These are phyloP conservation scores for Coranthus polyacanthus DNA, from an alignment of 2,797 vertebrate species.

Conservation along the genomic window DNA sequence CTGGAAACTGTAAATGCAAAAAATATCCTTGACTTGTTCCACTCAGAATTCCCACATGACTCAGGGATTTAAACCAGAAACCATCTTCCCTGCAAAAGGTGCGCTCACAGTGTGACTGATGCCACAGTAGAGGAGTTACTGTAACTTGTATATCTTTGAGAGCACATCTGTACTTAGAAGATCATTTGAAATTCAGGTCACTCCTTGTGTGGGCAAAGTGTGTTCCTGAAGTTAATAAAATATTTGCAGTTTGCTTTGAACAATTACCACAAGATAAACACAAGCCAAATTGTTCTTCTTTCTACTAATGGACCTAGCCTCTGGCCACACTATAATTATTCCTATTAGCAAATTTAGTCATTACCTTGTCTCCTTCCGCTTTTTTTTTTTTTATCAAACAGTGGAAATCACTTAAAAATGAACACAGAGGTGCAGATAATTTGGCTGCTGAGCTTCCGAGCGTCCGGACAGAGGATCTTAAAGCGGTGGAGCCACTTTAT, in stretches of 20 bases:
- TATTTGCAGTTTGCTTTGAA: constrained; percentile 87
- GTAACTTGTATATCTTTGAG: too few relatives aligned
- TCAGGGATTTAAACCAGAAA: too few relatives aligned
- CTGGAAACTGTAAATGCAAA: too few relatives aligned
- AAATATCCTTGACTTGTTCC: too few relatives aligned
- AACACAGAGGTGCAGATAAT: constrained; percentile 68
- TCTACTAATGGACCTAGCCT: constrained; percentile 85
- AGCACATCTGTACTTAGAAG: too few relatives aligned
- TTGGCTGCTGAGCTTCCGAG: constrained; percentile 36
- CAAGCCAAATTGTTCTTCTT: constrained; percentile 87
- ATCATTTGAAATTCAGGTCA: constrained; percentile 65
- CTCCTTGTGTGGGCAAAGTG: constrained; percentile 71
- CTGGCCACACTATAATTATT: constrained; percentile 89
- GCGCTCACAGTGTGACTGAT: too few relatives aligned
- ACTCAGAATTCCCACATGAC: too few relatives aligned
- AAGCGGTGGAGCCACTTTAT: constrained; percentile 10
- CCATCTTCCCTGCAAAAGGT: too few relatives aligned
- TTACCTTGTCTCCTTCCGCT: constrained; percentile 81
- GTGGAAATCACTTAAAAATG: constrained; percentile 82
- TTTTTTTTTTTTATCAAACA: constrained; percentile 74
- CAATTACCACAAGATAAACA: constrained; percentile 90
- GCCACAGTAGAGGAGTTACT: too few relatives aligned
- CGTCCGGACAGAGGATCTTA: constrained; percentile 17
- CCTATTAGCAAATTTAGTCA: constrained; percentile 89
- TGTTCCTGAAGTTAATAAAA: constrained; percentile 83